These are phyloP conservation scores for Gadopsis marmoratus DNA, from an alignment of 2,797 vertebrate genomes.

Conservation along the genomic window DNA sequence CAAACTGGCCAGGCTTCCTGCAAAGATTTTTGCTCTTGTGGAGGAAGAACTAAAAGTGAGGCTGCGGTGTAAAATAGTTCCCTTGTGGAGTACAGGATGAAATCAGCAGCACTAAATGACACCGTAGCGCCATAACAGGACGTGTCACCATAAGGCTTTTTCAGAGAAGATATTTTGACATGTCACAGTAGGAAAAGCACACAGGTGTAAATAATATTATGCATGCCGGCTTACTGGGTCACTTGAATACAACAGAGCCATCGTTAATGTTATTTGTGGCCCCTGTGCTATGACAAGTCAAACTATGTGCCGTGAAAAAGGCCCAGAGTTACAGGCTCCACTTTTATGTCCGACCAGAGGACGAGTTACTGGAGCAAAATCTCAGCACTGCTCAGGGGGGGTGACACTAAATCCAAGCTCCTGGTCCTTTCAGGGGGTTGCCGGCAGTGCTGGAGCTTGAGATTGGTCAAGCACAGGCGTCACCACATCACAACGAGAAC, in stretches of 20 bases:
- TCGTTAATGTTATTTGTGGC: slow-evolving; percentile 18
- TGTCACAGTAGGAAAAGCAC: not conserved
- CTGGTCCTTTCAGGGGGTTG: not conserved
- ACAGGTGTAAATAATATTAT: not conserved
- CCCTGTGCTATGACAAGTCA: slow-evolving; percentile 6
- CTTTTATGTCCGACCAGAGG: not conserved
- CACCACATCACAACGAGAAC: not conserved
- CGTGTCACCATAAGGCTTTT: not conserved
- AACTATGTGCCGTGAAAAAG: slow-evolving; percentile 1
- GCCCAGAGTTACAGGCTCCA: not conserved
- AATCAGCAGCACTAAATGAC: not conserved
- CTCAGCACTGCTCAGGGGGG: not conserved
- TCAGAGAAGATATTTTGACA: not conserved
- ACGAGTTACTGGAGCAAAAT: not conserved
- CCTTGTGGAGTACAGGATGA: not conserved
- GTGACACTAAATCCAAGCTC: not conserved
- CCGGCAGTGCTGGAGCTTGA: not conserved
- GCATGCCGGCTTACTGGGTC: not conserved
- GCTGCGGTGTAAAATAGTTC: not conserved
- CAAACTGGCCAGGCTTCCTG: slow-evolving; percentile 15
- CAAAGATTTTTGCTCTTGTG: not conserved
- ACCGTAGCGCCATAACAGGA: not conserved
- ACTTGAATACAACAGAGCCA: not conserved
- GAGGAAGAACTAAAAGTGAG: not conserved
- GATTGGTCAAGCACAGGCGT: not conserved